phyloP scores from a whole-genome alignment of 2,113 vertebrate species.

The Tautogolabrus adspersus region DNA sequence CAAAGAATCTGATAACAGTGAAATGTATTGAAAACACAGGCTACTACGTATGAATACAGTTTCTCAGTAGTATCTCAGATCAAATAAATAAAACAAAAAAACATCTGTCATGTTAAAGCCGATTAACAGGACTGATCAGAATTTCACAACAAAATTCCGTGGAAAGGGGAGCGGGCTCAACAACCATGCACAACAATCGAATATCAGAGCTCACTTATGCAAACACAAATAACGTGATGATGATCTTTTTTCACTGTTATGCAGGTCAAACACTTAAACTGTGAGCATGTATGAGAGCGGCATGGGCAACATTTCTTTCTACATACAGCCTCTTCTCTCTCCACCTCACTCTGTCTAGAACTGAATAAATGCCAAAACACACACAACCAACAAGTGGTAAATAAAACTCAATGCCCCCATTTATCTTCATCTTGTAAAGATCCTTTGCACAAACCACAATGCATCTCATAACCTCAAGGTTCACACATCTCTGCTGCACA shows the following conservation, averaged over 20 bases:
- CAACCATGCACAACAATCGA: conserved; percentile 42
- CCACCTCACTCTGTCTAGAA: neutral
- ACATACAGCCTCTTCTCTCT: conserved; percentile 3
- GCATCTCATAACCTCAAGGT: conserved; percentile 63
- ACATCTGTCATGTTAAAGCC: conserved; percentile 2
- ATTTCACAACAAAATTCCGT: conserved; percentile 32
- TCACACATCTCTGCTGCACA: conserved; percentile 63
- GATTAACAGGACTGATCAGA: neutral
- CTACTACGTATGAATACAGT: neutral
- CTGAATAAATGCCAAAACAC: conserved; percentile 11
- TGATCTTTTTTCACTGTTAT: conserved; percentile 50
- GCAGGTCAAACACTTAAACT: conserved; percentile 47
- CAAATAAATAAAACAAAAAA: conserved; percentile 3
- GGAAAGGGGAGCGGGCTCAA: conserved; percentile 37
- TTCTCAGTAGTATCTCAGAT: conserved; percentile 11
- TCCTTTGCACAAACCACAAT: conserved; percentile 67
- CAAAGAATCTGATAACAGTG: conserved; percentile 73
- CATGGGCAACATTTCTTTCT: conserved; percentile 7
- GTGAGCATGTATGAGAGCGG: neutral
- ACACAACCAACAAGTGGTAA: conserved; percentile 18
- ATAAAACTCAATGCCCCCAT: conserved; percentile 27
- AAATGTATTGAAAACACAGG: conserved; percentile 25
- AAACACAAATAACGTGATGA: conserved; percentile 63
- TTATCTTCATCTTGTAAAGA: conserved; percentile 41
- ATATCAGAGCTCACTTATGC: conserved; percentile 51